phyloP scores from a whole-genome alignment of 2,113 vertebrate species.

The Thunnus thynnus region DNA sequence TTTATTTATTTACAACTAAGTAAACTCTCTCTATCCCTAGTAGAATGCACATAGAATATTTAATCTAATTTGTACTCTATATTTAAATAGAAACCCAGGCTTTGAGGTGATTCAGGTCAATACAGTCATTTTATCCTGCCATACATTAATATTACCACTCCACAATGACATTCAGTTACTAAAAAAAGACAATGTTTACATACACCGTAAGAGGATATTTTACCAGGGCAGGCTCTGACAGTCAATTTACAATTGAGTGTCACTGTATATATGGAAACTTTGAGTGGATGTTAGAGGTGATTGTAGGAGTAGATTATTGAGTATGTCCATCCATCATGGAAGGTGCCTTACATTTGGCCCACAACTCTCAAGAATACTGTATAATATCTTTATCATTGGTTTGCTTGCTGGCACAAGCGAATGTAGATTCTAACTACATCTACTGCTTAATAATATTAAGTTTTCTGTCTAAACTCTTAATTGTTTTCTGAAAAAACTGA shows the following conservation, averaged over 20 bases:
- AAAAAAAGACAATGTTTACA: neutral
- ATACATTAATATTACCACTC: no score
- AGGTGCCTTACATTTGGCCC: neutral
- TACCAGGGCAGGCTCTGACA: neutral
- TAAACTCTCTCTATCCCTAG: neutral
- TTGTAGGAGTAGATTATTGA: neutral
- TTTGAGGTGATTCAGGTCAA: neutral
- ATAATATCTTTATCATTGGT: neutral
- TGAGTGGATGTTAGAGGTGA: neutral
- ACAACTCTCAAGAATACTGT: neutral
- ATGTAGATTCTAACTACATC: neutral
- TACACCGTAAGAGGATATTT: neutral
- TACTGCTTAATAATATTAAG: neutral
- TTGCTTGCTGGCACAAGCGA: no score
- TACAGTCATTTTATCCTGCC: neutral
- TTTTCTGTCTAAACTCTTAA: neutral
- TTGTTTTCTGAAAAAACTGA: neutral
- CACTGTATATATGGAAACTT: neutral
- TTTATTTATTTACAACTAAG: neutral
- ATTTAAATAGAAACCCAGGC: neutral
- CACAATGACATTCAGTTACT: neutral
- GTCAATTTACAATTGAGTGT: neutral
- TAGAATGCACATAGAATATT: neutral
- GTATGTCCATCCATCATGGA: neutral
- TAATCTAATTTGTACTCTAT: neutral